Conservation (phyloP, 2,888 invertebrate genomes). For the Lasioglossum figueresi region DNA sequence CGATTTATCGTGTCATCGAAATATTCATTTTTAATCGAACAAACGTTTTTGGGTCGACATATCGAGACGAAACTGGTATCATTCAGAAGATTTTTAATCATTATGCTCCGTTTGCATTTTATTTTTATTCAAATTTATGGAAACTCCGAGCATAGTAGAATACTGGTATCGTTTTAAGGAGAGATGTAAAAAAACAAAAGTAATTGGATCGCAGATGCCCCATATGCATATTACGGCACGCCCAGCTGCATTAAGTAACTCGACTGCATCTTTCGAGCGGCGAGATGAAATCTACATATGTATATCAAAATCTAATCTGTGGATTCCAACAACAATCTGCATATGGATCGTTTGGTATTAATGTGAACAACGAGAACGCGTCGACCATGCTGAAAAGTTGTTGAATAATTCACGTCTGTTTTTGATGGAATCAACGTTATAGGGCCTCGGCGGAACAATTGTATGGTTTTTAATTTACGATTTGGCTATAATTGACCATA, state of each 20-base stretch:
- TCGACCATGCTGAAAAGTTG: slow-evolving; percentile 10
- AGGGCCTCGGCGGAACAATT: background rate
- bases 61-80: background rate
- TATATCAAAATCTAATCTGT: slow-evolving; percentile 35
- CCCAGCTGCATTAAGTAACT: slow-evolving; percentile 28
- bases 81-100: background rate
- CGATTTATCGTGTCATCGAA: background rate
- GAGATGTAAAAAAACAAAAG: background rate
- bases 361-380: slow-evolving; percentile 12
- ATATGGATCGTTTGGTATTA: slow-evolving; percentile 41
- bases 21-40: background rate
- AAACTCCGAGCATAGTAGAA: background rate
- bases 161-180: background rate
- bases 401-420: slow-evolving; percentile 33
- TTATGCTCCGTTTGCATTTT: background rate
- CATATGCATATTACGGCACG: background rate
- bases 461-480: too few species aligned
- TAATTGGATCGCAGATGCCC: background rate
- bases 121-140: background rate
- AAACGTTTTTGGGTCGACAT: background rate
- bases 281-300: slow-evolving; percentile 44
- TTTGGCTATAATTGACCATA: too few species aligned
- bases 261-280: background rate
- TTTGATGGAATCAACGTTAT: background rate
- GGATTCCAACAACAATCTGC: slow-evolving; percentile 50